phyloP scores from a whole-genome alignment of 2,888 invertebrate genomes.

The Nomada flava region DNA sequence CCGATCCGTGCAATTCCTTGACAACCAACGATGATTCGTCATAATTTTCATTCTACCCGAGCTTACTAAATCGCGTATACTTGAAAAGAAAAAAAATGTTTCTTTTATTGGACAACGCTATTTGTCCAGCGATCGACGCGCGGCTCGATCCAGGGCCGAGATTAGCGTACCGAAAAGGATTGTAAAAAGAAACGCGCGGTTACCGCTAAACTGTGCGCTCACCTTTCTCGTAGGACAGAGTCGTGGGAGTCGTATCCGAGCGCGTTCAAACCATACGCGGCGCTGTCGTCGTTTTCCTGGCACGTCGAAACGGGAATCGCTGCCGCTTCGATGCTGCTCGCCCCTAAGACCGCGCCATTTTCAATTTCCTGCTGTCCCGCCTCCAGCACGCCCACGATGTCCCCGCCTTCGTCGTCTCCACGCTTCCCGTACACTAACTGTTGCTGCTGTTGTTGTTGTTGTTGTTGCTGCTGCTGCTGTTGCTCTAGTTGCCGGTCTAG shows the following conservation, averaged over 20 bases:
- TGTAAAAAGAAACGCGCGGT: not conserved
- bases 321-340: constrained; percentile 69
- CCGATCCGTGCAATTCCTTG: constrained; percentile 20
- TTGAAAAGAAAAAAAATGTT: no score
- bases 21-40: not conserved
- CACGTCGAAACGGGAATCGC: constrained; percentile 66
- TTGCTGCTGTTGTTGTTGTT: constrained; percentile 57
- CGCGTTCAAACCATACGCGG: constrained; percentile 74
- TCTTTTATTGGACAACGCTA: no score
- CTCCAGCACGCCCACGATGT: constrained; percentile 82
- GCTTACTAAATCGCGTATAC: not conserved
- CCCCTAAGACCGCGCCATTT: constrained; percentile 81
- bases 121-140: no score
- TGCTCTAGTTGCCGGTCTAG: constrained; percentile 34
- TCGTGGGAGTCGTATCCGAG: constrained; percentile 72
- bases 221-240: constrained; percentile 75
- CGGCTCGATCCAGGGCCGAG: not conserved
- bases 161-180: not conserved
- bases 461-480: constrained; percentile 54
- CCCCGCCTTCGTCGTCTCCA: constrained; percentile 77
- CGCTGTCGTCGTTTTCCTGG: constrained; percentile 66
- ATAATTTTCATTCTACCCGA: not conserved
- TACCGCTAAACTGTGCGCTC: constrained; percentile 25
- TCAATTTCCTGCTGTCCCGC: constrained; percentile 82
- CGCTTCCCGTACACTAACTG: constrained; percentile 67